Conservation (phyloP, 1,140 invertebrate genomes). For the Stegodyphus mimosarum region DNA sequence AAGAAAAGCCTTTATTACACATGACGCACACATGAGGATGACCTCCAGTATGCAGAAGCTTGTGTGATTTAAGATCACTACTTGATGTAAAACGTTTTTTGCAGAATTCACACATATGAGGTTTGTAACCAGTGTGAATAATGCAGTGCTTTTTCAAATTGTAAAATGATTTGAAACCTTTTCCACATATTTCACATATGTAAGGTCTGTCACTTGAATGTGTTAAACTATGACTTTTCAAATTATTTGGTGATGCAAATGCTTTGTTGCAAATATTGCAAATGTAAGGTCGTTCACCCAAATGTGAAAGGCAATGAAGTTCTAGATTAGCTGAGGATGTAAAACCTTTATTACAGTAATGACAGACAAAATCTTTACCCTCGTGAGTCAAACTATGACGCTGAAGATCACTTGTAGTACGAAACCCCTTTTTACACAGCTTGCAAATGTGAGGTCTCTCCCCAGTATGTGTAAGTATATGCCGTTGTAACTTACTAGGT, state of each 20-base stretch:
- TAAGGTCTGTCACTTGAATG: slow-evolving; percentile 4
- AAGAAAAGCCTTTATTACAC: slow-evolving; percentile 1
- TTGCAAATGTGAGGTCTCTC: background rate
- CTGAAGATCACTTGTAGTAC: background rate
- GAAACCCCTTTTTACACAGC: background rate
- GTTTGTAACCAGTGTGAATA: slow-evolving; percentile 86
- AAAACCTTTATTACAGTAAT: slow-evolving; percentile 11
- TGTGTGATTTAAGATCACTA: slow-evolving; percentile 5
- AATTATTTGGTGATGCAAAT: slow-evolving; percentile 51
- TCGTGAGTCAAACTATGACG: background rate
- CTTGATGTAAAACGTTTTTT: slow-evolving; percentile 67
- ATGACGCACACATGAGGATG: background rate
- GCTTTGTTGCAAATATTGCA: slow-evolving; percentile 67
- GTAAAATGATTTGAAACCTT: slow-evolving; percentile 78
- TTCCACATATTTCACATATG: slow-evolving; percentile 87
- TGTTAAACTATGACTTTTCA: slow-evolving; percentile 63
- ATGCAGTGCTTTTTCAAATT: slow-evolving; percentile 76
- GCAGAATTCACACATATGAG: slow-evolving; percentile 91
- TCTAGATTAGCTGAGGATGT: background rate
- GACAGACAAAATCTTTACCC: slow-evolving; percentile 1
- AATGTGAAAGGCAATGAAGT: slow-evolving; percentile 63
- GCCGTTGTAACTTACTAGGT: background rate
- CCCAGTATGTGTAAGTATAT: slow-evolving; percentile 1
- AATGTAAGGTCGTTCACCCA: slow-evolving; percentile 54
- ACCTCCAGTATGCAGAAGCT: slow-evolving; percentile 64